These are phyloP conservation scores for Siniperca obscura DNA, from an alignment of 2,797 vertebrate species.

Conservation along the genomic window DNA sequence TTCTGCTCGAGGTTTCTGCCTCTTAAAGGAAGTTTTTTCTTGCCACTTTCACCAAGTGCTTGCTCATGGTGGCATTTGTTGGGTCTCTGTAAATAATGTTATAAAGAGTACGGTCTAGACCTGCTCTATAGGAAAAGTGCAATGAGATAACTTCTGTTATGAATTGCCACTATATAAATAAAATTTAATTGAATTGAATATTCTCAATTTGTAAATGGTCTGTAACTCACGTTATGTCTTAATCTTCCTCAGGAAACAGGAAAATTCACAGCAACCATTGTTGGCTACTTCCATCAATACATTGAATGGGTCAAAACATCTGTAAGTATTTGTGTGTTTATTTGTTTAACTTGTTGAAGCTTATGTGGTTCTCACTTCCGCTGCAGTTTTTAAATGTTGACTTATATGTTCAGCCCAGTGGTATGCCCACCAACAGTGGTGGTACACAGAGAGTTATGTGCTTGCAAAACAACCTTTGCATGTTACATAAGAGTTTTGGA, in stretches of 20 bases:
- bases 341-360: background rate
- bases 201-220: background rate
- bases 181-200: background rate
- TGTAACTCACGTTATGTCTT: constrained; percentile 18
- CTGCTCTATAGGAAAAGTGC: too few species aligned
- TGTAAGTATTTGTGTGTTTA: constrained; percentile 83
- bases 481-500: constrained; percentile 40
- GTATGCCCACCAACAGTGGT: background rate
- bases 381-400: background rate
- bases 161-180: too few species aligned
- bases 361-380: background rate
- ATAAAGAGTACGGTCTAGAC: too few species aligned
- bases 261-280: constrained; percentile 86
- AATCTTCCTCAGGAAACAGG: constrained; percentile 86
- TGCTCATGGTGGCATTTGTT: too few species aligned
- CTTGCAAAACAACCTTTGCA: constrained; percentile 30
- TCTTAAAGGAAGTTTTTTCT: too few species aligned
- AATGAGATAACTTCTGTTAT: too few species aligned
- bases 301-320: constrained; percentile 91
- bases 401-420: background rate
- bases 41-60: too few species aligned
- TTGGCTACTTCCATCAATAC: constrained; percentile 92
- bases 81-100: too few species aligned
- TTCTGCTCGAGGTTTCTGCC: too few species aligned
- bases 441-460: background rate